Evolutionary conservation across 2,113 vertebrate species (phyloP), one percentile per base, ranked within the genome.

Genomic region (Alces alces): DNA sequence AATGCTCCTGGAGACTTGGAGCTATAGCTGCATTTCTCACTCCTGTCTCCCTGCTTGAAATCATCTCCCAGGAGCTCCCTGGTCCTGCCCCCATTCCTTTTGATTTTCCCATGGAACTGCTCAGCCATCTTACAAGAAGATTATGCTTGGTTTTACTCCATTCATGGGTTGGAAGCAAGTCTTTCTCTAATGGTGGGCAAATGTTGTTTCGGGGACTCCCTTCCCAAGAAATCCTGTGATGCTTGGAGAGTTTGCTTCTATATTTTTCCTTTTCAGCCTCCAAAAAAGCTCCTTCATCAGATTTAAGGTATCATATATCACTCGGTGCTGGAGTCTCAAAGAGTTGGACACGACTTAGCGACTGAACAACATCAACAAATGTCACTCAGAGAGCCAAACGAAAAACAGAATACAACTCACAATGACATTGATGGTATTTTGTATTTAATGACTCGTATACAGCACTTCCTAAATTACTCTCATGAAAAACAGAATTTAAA

Each of bases 381-480:
- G 61, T 95, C 94, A 52, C 94, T 96, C 94, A 60, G 30, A 2
- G 61, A 97, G 64, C 80, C 91, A 94, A 94, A 96, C 94, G 84
- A 88, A 95, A 96, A 94, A 94, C 91, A 93, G 79, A 89, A 47
- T 43, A 82, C 96, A 96, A 52, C 93, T 97, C 95, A 91, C 95
- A 45, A 0, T 73, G 97, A 97, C 50, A 0, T 64, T 93, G 91
- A 95, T n/a, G 52, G 93, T 21, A 84, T 80, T 95, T 93, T 89
- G 70, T 94, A 93, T 86, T 91, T 97, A 91, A 96, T 78, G 95
- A 95, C 86, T 97, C 83, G 92, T 92, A 94, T 16, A 83, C 91
- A 45, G 28, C 91, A 80, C 78, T 97, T 84, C 91, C 83, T 95
- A 97, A 97, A 96, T 91, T 95, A 86, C 82, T 93, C 86, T 92